phyloP scores from a whole-genome alignment of 2,797 vertebrate species.

The Arnoldichthys spilopterus region DNA sequence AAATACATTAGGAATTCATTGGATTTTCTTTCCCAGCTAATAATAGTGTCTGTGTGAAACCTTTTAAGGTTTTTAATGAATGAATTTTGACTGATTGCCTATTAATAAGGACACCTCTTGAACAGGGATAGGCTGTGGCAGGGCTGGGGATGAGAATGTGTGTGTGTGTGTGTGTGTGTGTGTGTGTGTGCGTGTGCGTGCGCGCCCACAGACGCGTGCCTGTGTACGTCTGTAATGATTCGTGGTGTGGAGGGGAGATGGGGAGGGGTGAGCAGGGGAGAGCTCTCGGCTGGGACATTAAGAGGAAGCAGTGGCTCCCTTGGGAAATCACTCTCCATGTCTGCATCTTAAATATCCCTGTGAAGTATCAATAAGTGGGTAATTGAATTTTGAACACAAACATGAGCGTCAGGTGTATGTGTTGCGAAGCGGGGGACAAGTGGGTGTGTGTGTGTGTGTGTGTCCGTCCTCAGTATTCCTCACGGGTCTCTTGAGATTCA shows the following conservation, averaged over 20 bases:
- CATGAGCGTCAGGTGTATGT: constrained; percentile 96
- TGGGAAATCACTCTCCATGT: constrained; percentile 99
- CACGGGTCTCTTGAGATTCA: constrained; percentile 84
- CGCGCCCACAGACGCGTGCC: constrained; percentile 1
- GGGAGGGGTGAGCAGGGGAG: constrained; percentile 76
- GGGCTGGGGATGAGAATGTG: constrained; percentile 67
- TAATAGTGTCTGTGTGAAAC: constrained; percentile 95
- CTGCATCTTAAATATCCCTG: constrained; percentile 99
- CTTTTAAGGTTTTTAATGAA: constrained; percentile 99
- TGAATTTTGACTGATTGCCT: constrained; percentile 99
- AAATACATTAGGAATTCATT: constrained; percentile 99
- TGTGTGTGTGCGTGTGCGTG: constrained; percentile 48
- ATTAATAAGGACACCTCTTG: constrained; percentile 99
- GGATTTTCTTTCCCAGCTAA: constrained; percentile 97
- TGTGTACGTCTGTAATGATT: constrained; percentile 56
- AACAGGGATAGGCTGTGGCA: constrained; percentile 85
- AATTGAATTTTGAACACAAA: constrained; percentile 99
- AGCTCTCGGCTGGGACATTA: constrained; percentile 92
- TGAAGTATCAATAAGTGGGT: constrained; percentile 99
- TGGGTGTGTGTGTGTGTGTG: constrained; percentile 64
- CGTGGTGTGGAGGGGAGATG: constrained; percentile 45
- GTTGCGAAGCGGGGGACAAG: constrained; percentile 69
- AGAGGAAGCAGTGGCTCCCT: constrained; percentile 95
- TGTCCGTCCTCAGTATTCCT: constrained; percentile 74
- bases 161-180: too few relatives aligned